phyloP scores from a whole-genome alignment of 1,140 invertebrate genomes.

The Teleopsis dalmanni region DNA sequence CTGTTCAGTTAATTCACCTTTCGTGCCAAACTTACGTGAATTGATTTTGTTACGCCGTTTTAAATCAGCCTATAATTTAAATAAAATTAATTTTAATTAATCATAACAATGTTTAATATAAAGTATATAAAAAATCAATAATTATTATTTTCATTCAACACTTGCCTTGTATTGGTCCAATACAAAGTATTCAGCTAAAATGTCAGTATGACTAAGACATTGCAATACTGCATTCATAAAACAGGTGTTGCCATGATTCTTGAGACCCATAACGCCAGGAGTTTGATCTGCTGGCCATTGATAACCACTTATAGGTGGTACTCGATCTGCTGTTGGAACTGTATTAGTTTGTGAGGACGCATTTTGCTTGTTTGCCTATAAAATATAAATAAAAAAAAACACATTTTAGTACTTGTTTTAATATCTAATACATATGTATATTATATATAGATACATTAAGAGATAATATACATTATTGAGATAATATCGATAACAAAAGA shows the following conservation, averaged over 20 bases:
- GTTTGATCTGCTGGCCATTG: constrained; percentile 67
- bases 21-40: constrained; percentile 83
- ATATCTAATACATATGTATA: too few species aligned
- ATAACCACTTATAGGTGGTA: constrained; percentile 60
- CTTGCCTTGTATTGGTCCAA: constrained; percentile 79
- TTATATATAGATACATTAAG: too few species aligned
- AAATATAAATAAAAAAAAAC: background rate
- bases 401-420: too few species aligned
- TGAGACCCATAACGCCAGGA: constrained; percentile 79
- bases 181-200: constrained; percentile 91
- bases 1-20: constrained; percentile 91
- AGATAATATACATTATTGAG: too few species aligned
- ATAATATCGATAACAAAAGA: too few species aligned
- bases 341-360: background rate
- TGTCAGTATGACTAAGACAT: constrained; percentile 88
- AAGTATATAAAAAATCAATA: background rate
- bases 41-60: constrained; percentile 77
- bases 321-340: constrained; percentile 42
- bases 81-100: background rate
- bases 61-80: constrained; percentile 57
- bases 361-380: constrained; percentile 26
- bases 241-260: constrained; percentile 94
- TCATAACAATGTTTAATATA: background rate
- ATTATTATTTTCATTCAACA: background rate
- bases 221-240: constrained; percentile 94